Evolutionary conservation across 2,113 vertebrate species (phyloP).

Genomic region (Campylomormyrus tamandua): DNA sequence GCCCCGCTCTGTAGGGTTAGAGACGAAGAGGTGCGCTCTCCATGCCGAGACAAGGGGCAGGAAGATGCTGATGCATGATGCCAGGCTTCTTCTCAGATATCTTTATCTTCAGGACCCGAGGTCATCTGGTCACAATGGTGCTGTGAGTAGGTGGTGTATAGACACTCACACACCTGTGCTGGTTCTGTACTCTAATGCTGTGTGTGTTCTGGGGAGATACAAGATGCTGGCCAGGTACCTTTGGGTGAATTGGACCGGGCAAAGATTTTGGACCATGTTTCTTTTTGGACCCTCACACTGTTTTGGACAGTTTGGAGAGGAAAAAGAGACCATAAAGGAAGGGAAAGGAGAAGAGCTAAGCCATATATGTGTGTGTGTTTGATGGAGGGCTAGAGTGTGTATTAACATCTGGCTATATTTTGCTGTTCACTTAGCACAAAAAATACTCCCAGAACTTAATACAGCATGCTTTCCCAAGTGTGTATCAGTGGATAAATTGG

Average conservation of each 20-base stretch:
- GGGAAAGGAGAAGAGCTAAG: not conserved
- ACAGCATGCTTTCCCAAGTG: not conserved
- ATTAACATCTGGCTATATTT: not conserved
- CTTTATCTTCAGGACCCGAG: not conserved
- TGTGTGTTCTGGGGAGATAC: not conserved
- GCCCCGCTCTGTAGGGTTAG: not conserved
- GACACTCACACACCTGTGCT: not conserved
- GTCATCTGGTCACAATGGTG: not conserved
- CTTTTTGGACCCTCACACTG: not conserved
- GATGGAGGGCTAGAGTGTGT: not conserved
- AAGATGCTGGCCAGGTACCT: not conserved
- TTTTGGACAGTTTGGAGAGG: not conserved
- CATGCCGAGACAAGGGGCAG: no score
- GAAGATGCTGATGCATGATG: not conserved
- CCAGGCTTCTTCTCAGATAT: not conserved
- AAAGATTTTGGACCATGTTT: not conserved
- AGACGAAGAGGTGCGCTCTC: not conserved
- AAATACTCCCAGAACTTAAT: not conserved
- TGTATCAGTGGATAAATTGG: not conserved
- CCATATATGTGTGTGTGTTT: not conserved
- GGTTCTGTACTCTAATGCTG: not conserved
- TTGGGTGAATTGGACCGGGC: not conserved
- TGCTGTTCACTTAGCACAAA: not conserved
- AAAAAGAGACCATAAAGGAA: not conserved
- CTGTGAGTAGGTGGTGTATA: not conserved